Evolutionary conservation across 2,797 vertebrate species (phyloP).

Genomic region (Pipistrellus pipistrellus): DNA sequence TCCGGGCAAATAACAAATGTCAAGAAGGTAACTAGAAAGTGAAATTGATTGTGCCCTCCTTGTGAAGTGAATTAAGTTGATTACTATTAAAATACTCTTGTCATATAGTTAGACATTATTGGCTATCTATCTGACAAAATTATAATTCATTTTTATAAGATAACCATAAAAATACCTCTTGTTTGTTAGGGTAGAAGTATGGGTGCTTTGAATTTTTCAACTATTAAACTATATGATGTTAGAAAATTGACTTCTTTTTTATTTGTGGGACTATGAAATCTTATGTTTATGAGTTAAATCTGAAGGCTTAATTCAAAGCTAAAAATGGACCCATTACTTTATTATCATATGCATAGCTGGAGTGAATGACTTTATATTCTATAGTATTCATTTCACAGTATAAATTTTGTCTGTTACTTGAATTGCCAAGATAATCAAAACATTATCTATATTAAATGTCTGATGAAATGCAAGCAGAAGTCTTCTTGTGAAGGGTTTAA

Average conservation of each 20-base stretch:
- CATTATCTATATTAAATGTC: background rate
- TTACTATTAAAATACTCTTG: conserved; percentile 42
- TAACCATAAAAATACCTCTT: conserved; percentile 67
- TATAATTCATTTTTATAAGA: conserved; percentile 55
- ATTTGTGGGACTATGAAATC: background rate
- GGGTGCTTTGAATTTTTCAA: conserved; percentile 37
- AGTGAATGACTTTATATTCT: background rate
- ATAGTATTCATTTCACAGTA: background rate
- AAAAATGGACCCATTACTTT: conserved; percentile 11
- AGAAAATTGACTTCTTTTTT: background rate
- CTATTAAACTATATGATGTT: background rate
- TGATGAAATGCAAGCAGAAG: background rate
- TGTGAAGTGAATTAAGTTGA: conserved; percentile 42
- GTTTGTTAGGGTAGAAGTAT: conserved; percentile 10
- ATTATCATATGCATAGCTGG: background rate
- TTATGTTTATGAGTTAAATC: background rate
- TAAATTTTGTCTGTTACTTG: conserved; percentile 6
- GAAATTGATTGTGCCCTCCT: conserved; percentile 50
- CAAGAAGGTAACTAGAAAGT: conserved; percentile 11
- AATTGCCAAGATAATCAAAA: background rate
- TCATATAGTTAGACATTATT: conserved; percentile 51
- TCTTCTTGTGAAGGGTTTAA: background rate
- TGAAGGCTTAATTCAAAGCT: background rate
- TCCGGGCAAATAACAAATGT: conserved; percentile 24
- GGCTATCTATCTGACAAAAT: conserved; percentile 58